These are phyloP conservation scores for Discoglossus pictus DNA, from an alignment of 2,797 vertebrate genomes.

Conservation along the genomic window DNA sequence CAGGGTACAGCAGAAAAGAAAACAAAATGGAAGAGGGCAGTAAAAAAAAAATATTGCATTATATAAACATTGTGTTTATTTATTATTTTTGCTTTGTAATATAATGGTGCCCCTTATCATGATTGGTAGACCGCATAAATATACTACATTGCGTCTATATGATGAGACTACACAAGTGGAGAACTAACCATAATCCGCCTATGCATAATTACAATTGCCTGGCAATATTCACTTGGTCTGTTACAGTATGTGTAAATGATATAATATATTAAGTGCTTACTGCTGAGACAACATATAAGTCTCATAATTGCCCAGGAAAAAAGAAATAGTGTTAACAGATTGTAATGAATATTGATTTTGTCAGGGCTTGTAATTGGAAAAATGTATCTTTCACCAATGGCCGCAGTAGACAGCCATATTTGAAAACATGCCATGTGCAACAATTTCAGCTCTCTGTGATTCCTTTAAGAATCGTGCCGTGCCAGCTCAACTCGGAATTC, in stretches of 20 bases:
- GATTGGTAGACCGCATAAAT: too few relatives aligned
- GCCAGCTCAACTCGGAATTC: conserved; percentile 4
- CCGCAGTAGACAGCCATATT: conserved; percentile 4
- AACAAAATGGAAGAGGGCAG: too few relatives aligned
- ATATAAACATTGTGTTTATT: too few relatives aligned
- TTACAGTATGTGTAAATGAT: neutral
- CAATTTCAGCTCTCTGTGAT: neutral
- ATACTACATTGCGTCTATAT: too few relatives aligned
- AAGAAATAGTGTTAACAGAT: conserved; percentile 17
- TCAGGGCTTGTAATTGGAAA: conserved; percentile 7
- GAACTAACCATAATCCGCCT: neutral
- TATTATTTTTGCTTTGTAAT: too few relatives aligned
- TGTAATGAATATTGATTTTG: conserved; percentile 19
- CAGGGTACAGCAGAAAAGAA: too few relatives aligned
- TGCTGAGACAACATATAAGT: conserved; percentile 7
- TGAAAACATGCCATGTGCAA: neutral
- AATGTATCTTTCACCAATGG: neutral
- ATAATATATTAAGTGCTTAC: conserved; percentile 18
- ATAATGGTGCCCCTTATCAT: too few relatives aligned
- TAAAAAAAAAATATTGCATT: too few relatives aligned
- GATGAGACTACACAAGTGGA: too few relatives aligned
- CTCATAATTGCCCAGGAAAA: conserved; percentile 11
- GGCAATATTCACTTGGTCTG: neutral
- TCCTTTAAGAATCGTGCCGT: conserved; percentile 2
- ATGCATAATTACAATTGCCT: neutral